Base-by-base conservation (phyloP, 2,797 vertebrate species). In the Spea hammondii region DNA sequence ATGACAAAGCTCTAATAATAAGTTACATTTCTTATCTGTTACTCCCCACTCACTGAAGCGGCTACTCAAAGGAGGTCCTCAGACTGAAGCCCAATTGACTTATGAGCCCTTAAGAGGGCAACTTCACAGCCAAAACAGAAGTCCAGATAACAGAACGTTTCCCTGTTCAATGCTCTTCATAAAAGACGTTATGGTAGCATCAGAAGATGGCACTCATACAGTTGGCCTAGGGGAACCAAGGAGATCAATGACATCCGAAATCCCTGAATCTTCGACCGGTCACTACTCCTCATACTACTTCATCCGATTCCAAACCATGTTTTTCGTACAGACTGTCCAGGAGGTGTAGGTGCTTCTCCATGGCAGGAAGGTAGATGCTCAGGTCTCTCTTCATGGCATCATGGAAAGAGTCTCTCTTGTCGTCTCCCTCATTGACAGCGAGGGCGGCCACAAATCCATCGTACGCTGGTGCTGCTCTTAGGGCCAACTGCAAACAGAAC, bases 221-320 rank as follows among this genome's bases (percentile, higher is more conserved):
- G 11, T 8, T 64, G 60, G 17, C 32, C 60, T 64, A 64, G 4
- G 14, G 17, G 17, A 49, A 49, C 6, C 6, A 8, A 44, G 1
- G 2, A 48, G 44, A 32, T 53, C 46, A 6, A n/a, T 72, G 13
- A 87, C 65, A 86, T 84, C 84, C 70, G 74, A 60, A 85, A 86
- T 89, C 89, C 89, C 91, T 91, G 88, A 89, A 89, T 67, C 32
- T 45, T 44, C 14, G 5, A 9, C 8, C 4, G 4, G 17, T 6
- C 13, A 13, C 4, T n/a, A 73, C 83, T 32, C 5, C 48, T 98
- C 94, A 99, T 86, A 99, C 98, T 81, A 99, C 94, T 89, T 99
- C 97, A 5, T 99, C 97, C 0, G 97, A 98, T 84, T 99, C 97
- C 86, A 99, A 92, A 85, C 94, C 94, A 75, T 98, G 94, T 79